Percentiles rank a stretch among this genome's conserved stretches.
phyloP scores from a whole-genome alignment of 2,113 vertebrate genomes.

The Lepidothrix coronata region DNA sequence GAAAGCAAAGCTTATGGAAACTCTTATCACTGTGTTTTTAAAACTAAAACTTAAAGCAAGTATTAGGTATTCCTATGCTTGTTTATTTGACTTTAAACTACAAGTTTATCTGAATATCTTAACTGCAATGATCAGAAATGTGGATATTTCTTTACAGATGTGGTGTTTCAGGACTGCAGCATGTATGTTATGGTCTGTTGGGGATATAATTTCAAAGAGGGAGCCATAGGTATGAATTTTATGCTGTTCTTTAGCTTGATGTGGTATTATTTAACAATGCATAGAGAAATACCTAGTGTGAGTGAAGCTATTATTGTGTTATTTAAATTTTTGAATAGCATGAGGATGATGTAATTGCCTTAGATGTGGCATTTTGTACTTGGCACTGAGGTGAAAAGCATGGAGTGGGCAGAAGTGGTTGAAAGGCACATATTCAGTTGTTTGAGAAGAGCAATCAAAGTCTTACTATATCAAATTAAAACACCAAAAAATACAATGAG shows the following conservation, averaged over 20 bases:
- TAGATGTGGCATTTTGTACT: not conserved
- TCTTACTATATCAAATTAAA: not conserved
- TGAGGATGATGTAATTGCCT: not conserved
- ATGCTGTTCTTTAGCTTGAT: not conserved
- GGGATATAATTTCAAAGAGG: not conserved
- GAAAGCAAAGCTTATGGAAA: not conserved
- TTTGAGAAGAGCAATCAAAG: not conserved
- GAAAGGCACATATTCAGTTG: not conserved
- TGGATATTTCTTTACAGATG: not conserved
- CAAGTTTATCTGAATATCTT: not conserved
- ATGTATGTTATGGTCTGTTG: accelerated
- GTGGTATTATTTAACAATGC: not conserved
- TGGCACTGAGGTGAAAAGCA: not conserved
- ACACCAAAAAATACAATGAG: not conserved
- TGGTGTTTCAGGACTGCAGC: not conserved
- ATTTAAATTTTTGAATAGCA: not conserved
- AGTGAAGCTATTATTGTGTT: not conserved
- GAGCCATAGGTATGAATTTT: not conserved
- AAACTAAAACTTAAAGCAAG: not conserved
- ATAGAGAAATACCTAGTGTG: not conserved
- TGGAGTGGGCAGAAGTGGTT: not conserved
- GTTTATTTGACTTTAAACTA: not conserved
- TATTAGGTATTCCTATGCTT: not conserved
- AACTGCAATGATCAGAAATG: not conserved
- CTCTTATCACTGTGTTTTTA: not conserved